Conservation (phyloP, 2,888 invertebrate genomes). For the Strigamia crassipes region DNA sequence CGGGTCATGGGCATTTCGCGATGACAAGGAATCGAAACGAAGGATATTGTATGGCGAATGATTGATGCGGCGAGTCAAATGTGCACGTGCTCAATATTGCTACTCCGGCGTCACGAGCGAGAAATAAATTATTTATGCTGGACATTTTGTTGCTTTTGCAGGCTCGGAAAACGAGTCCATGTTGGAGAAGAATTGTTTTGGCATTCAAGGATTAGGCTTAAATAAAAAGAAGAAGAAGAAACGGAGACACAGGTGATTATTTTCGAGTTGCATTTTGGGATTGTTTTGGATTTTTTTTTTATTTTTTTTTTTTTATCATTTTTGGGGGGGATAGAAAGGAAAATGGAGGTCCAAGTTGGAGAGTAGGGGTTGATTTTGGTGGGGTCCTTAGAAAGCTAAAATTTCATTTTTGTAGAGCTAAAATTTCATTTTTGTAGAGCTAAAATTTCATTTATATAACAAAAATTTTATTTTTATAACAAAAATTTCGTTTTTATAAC, state of each 20-base stretch:
- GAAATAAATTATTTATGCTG: background rate
- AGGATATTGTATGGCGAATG: conserved; percentile 21
- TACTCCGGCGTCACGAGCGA: background rate
- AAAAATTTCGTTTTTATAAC: too few relatives aligned
- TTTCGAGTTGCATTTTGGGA: background rate
- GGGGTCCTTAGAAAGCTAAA: too few relatives aligned
- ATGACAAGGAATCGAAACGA: conserved; percentile 29
- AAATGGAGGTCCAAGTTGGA: too few relatives aligned
- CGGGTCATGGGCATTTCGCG: background rate
- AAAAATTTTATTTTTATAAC: too few relatives aligned
- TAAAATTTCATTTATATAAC: too few relatives aligned
- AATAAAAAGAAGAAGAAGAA: conserved; percentile 91
- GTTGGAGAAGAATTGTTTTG: conserved; percentile 48
- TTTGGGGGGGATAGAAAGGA: too few relatives aligned
- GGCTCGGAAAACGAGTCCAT: conserved; percentile 47
- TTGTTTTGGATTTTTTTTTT: too few relatives aligned
- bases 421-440: too few relatives aligned
- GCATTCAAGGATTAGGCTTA: conserved; percentile 43
- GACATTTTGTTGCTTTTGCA: conserved; percentile 7
- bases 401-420: too few relatives aligned
- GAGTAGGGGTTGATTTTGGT: too few relatives aligned
- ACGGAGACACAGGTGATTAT: conserved; percentile 78
- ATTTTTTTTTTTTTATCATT: too few relatives aligned
- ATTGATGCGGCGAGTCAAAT: conserved; percentile 33
- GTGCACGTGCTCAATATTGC: background rate